Evolutionary conservation across 2,113 vertebrate species (phyloP), one percentile per base, ranked within the genome.

Genomic region (Ibidorhyncha struthersii): DNA sequence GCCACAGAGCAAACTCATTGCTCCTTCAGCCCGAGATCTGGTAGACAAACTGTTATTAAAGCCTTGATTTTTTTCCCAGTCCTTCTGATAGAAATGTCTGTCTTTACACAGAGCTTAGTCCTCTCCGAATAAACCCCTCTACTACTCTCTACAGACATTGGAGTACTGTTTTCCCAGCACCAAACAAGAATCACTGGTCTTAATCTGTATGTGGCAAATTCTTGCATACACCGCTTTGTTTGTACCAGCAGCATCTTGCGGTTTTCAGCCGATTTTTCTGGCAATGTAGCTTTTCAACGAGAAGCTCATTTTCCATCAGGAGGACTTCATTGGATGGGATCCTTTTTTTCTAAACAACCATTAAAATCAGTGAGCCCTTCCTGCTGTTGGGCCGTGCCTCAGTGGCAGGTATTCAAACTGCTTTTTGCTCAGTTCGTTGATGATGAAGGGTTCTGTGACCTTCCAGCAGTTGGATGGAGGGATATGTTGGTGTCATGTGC

Each of bases 1-100:
- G 26, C 49, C 41, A 11, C 0, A 1, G n/a, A 70, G 21, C 7
- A 56, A 89, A 58, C 12, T 30, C 9, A 1, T 30, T 17, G 34
- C 26, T 82, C 49, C 53, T 65, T 65, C 65, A 71, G 52, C 38
- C 25, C 40, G 50, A 62, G 14, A 34, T 20, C 40, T 43, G 32
- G 27, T 7, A 50, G 45, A 18, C 4, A 55, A 17, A 20, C 26
- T 67, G 23, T 38, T 71, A 5, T 14, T 61, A 72, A 78, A 72
- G 13, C 9, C 40, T 63, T 18, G 14, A 11, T 40, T 80, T 59
- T 58, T n/a, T 34, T 16, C 38, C 50, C 38, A 13, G 7, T 26
- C 45, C 15, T 81, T 45, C 32, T 36, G 32, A 25, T 71, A 38
- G 27, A 73, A 79, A 61, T 29, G 10, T 9, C 8, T 52, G 12